Evolutionary conservation across 2,797 vertebrate species (phyloP), one percentile per base, ranked within the genome.

Genomic region (Lophius americanus): DNA sequence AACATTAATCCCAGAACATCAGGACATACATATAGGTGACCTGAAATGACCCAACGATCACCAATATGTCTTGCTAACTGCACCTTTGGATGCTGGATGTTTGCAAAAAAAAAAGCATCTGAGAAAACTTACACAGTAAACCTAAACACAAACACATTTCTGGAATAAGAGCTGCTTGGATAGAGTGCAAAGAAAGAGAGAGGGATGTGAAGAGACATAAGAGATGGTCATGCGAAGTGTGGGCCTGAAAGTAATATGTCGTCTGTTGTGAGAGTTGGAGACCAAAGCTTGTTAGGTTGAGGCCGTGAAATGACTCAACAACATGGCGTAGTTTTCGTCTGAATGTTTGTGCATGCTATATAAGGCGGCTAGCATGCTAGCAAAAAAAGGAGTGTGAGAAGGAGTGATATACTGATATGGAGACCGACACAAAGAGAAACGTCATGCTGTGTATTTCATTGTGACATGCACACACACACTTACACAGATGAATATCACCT

Each of bases 371-470:
- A 65, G 68, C 55, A 69, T 10, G 62, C 37, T 4, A 78, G 60
- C 68, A 62, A 66, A 50, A 78, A 51, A 77, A 63, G 59, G 48
- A 43, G 62, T 74, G 62, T 76, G 88, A 85, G 83, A 55, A 63
- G 66, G 54, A 74, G 78, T 82, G 88, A 91, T 90, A 91, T 89
- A 74, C 79, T 82, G 88, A 91, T 90, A 91, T 89, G 89, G 52
- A 9, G 51, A 73, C 10, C 62, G 64, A 70, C 67, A 77, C 65
- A 70, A 84, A 73, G 82, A 71, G 10, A 4, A 4, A 36, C 51
- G 23, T 23, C 23, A 23, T 23, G 23, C 23, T 23, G 58, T 87
- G 84, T 57, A 78, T 80, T 60, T 79, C 81, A 87, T 78, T 68
- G 60, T 42, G 5, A 64, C 72, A 72, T 79, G 68, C 60, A 56